These are phyloP conservation scores for Prenolepis imparis DNA, from an alignment of 2,888 invertebrate genomes.

Conservation along the genomic window DNA sequence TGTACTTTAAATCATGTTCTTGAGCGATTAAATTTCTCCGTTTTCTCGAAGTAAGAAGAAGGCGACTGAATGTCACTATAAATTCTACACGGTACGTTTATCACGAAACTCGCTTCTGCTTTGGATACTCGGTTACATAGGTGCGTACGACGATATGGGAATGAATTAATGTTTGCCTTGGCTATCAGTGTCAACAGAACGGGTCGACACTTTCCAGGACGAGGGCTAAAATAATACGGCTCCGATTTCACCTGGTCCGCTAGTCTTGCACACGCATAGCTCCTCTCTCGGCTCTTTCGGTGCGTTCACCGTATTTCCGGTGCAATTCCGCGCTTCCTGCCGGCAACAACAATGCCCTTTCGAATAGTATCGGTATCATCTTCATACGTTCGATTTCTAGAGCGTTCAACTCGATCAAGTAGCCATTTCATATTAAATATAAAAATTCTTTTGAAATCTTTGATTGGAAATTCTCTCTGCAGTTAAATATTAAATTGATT, in stretches of 20 bases:
- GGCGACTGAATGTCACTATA: not conserved
- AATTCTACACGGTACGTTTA: slow-evolving; percentile 9
- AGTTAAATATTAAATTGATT: not conserved
- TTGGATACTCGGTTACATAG: slow-evolving; percentile 9
- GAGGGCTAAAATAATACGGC: slow-evolving; percentile 68
- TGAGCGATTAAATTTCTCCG: not conserved
- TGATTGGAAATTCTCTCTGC: not conserved
- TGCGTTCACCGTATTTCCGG: slow-evolving; percentile 71
- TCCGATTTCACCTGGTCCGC: slow-evolving; percentile 69
- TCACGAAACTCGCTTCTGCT: slow-evolving; percentile 35
- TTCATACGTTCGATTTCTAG: slow-evolving; percentile 44
- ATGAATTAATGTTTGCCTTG: slow-evolving; percentile 61
- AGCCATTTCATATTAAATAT: slow-evolving; percentile 1
- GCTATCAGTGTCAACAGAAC: slow-evolving; percentile 73
- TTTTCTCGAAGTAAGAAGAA: not conserved
- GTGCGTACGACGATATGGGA: slow-evolving; percentile 19
- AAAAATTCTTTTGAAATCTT: not conserved
- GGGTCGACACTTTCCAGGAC: slow-evolving; percentile 59
- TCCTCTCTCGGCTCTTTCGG: slow-evolving; percentile 57
- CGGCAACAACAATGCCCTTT: slow-evolving; percentile 36
- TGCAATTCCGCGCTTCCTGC: slow-evolving; percentile 66
- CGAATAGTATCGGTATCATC: slow-evolving; percentile 51
- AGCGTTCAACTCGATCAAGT: slow-evolving; percentile 21
- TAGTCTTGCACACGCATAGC: slow-evolving; percentile 10
- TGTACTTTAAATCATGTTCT: slow-evolving; percentile 13